Evolutionary conservation across 2,113 vertebrate genomes (phyloP), one percentile per base, ranked within the genome.

Genomic region (Corythaixoides concolor): DNA sequence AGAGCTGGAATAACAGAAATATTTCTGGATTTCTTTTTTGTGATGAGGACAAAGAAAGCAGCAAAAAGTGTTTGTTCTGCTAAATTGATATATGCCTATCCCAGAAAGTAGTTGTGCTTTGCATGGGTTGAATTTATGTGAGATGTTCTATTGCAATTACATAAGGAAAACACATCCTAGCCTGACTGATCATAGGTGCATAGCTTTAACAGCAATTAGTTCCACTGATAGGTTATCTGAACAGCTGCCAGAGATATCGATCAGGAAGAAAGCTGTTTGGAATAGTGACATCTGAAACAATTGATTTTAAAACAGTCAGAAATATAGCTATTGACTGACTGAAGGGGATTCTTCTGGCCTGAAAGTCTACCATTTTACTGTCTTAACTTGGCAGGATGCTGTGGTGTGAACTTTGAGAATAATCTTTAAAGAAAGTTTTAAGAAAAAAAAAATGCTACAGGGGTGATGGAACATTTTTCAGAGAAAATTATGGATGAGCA

Each of bases 261-360:
- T 96, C 84, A 95, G 78, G 82, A 53, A 76, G 82, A 94, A 95
- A 94, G 73, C 76, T 94, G 76, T 77, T 95, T 88, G 80, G 84
- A 88, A 92, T 89, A 94, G 93, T 52, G 92, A 79, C 89, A 92
- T 89, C 92, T 96, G 74, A 96, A 97, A 94, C 93, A 97, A 94
- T 79, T 91, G 90, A 68, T 50, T 94, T 97, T 85, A 95, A 96
- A 96, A 32, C 76, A 89, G 47, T 91, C 82, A 94, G 92, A 94
- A 97, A 95, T 82, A 90, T 6, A 94, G 76, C 79, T 94, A 93
- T 96, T 94, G 96, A 96, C 95, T 96, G 95, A 83, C 80, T 82
- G 81, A 80, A 77, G 56, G 45, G 41, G 45, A 89, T 93, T 95
- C 52, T 93, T 94, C 90, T 92, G 95, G 90, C 75, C 81, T 80